Percentiles rank a stretch among this genome's conserved stretches.
Conservation (phyloP, 2,113 vertebrate species). For the Chlorodrepanis virens region DNA sequence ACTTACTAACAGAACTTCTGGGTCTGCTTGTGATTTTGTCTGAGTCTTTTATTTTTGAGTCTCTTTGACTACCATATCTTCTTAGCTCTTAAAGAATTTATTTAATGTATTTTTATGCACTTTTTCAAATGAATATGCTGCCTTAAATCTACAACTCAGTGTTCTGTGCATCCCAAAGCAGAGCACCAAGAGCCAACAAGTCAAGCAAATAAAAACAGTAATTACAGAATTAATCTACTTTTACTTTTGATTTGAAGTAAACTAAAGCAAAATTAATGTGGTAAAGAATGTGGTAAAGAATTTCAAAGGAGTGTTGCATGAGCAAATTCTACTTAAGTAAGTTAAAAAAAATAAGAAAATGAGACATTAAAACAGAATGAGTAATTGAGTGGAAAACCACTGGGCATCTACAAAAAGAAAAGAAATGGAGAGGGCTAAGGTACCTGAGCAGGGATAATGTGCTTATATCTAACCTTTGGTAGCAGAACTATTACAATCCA, state of each 20-base stretch:
- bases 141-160: neutral
- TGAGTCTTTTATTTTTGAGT: neutral
- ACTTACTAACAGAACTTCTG: neutral
- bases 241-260: neutral
- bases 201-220: neutral
- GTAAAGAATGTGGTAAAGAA: neutral
- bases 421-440: neutral
- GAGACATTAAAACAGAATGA: neutral
- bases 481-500: neutral
- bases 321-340: neutral
- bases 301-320: neutral
- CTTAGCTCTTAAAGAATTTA: neutral
- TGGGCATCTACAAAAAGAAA: neutral
- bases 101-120: neutral
- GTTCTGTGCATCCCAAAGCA: neutral
- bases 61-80: neutral
- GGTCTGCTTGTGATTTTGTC: neutral
- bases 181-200: neutral
- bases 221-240: neutral
- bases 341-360: neutral
- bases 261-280: neutral
- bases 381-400: neutral
- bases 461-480: fast-evolving
- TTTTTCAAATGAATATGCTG: neutral
- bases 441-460: neutral